Percentiles rank a stretch among this genome's conserved stretches.
phyloP scores from a whole-genome alignment of 2,888 invertebrate species.

The Dynastes maya region DNA sequence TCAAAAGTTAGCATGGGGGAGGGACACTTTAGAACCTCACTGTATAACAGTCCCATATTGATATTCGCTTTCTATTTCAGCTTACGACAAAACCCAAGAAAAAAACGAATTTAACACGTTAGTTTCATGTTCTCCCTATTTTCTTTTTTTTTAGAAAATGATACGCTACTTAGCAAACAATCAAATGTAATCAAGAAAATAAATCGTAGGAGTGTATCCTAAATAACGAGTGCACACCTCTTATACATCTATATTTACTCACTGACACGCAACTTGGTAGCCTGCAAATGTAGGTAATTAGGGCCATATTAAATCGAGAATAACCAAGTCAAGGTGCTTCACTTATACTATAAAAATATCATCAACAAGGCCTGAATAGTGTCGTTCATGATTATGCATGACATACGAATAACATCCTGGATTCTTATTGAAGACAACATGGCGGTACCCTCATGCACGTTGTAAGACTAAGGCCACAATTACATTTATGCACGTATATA shows the following conservation, averaged over 20 bases:
- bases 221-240: no score
- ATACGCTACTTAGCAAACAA: no score
- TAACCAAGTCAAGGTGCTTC: slow-evolving; percentile 29
- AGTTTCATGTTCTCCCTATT: no score
- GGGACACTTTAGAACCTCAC: no score
- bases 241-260: background rate
- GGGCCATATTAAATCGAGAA: slow-evolving; percentile 20
- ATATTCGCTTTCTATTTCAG: no score
- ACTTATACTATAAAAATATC: slow-evolving; percentile 3
- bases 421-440: slow-evolving; percentile 45
- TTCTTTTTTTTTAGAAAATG: no score
- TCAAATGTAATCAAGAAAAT: no score
- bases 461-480: slow-evolving; percentile 48
- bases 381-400: slow-evolving; percentile 27
- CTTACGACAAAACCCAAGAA: no score
- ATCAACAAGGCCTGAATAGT: slow-evolving; percentile 22
- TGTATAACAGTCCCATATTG: no score
- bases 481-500: slow-evolving; percentile 12
- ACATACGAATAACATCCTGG: slow-evolving; percentile 23
- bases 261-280: background rate
- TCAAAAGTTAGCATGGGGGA: no score
- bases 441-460: slow-evolving; percentile 49
- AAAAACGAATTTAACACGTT: no score
- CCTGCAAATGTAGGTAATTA: slow-evolving; percentile 26
- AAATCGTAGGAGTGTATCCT: no score